These are phyloP conservation scores for Stenoptilia bipunctidactyla DNA, from an alignment of 2,888 invertebrate genomes.

Conservation along the genomic window DNA sequence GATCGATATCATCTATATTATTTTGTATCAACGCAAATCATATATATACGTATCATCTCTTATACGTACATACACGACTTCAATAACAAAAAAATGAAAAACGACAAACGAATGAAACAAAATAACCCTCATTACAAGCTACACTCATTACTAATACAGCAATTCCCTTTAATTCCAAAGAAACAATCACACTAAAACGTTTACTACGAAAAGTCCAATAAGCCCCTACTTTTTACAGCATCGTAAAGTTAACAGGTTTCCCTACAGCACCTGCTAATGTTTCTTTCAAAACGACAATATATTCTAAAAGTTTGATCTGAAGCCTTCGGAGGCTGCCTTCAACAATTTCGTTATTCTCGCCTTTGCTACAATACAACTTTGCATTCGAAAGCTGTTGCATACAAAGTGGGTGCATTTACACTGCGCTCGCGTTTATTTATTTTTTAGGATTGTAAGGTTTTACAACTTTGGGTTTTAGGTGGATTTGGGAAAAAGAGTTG, in stretches of 20 bases:
- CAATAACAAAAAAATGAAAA: no score
- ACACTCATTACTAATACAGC: background rate
- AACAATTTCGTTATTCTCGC: slow-evolving; percentile 1
- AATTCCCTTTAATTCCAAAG: background rate
- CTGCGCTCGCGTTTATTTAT: no score
- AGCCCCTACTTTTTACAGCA: no score
- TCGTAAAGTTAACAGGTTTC: background rate
- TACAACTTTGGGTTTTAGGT: no score
- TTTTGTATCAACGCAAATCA: no score
- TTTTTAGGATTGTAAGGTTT: background rate
- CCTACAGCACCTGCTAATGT: background rate
- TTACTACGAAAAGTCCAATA: no score
- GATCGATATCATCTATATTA: no score
- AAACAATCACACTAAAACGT: background rate
- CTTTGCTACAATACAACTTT: background rate
- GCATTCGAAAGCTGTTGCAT: slow-evolving; percentile 1
- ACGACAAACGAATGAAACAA: no score
- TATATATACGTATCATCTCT: no score
- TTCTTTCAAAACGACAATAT: background rate
- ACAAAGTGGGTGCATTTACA: background rate
- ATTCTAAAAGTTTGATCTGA: background rate
- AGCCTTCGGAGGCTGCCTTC: background rate
- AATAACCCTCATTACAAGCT: background rate
- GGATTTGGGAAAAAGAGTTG: background rate
- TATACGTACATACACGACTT: no score